Conservation (phyloP, 2,888 invertebrate genomes). For the Corbicula japonica region DNA sequence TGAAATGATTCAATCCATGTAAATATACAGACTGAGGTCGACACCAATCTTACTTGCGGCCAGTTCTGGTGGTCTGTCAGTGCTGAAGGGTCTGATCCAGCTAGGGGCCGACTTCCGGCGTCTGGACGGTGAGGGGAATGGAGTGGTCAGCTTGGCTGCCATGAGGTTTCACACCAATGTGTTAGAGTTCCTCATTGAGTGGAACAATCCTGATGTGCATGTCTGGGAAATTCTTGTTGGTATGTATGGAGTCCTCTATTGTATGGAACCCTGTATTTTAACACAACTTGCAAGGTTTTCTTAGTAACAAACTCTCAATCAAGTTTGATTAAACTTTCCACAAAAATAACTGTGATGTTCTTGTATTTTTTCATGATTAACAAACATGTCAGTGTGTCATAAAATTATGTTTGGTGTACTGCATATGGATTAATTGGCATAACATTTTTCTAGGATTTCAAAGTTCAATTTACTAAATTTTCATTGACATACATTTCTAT, state of each 20-base stretch:
- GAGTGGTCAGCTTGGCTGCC: slow-evolving; percentile 85
- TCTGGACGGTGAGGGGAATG: slow-evolving; percentile 81
- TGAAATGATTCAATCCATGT: too few species aligned
- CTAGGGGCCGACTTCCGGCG: slow-evolving; percentile 82
- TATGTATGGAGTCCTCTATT: slow-evolving; percentile 65
- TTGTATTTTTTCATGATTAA: too few species aligned
- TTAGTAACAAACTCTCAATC: too few species aligned
- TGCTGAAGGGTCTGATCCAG: slow-evolving; percentile 83
- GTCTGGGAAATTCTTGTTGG: slow-evolving; percentile 86
- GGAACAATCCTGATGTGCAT: slow-evolving; percentile 81
- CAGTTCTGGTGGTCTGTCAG: slow-evolving; percentile 84
- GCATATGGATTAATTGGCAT: too few species aligned
- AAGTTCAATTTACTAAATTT: too few species aligned
- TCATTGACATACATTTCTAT: too few species aligned
- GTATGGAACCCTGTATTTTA: background rate
- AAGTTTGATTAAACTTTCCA: too few species aligned
- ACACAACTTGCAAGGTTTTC: too few species aligned
- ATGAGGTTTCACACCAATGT: slow-evolving; percentile 85
- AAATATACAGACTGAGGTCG: slow-evolving; percentile 80
- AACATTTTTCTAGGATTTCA: too few species aligned
- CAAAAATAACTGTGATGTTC: too few species aligned
- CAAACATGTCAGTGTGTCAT: too few species aligned
- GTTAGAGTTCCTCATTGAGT: slow-evolving; percentile 85
- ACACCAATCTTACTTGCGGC: slow-evolving; percentile 86
- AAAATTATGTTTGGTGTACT: too few species aligned